phyloP scores from a whole-genome alignment of 2,797 vertebrate genomes.

The Rhodeus uyekii region DNA sequence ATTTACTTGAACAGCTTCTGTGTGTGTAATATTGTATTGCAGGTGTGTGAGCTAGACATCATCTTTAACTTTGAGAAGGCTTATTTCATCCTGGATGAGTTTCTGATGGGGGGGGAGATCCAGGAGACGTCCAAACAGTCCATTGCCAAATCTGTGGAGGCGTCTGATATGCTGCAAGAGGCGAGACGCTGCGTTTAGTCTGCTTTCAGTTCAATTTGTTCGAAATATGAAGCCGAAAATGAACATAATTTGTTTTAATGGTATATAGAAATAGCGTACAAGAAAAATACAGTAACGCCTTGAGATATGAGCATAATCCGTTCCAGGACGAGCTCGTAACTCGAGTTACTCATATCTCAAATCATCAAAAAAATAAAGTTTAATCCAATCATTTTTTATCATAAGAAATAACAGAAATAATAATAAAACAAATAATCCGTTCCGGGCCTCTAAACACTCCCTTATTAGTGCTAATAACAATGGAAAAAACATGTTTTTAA shows the following conservation, averaged over 20 bases:
- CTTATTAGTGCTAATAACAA: too few relatives aligned
- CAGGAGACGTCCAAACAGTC: slow-evolving; percentile 96
- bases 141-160: slow-evolving; percentile 88
- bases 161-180: slow-evolving; percentile 97
- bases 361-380: too few relatives aligned
- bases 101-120: slow-evolving; percentile 94
- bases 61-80: slow-evolving; percentile 99
- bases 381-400: too few relatives aligned
- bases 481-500: too few relatives aligned
- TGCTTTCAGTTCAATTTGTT: background rate
- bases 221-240: background rate
- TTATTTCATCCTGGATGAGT: slow-evolving; percentile 98
- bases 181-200: slow-evolving; percentile 63
- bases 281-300: too few relatives aligned
- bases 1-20: background rate
- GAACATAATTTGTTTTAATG: background rate
- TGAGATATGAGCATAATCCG: too few relatives aligned
- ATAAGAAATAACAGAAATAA: too few relatives aligned
- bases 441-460: too few relatives aligned
- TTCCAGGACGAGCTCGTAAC: too few relatives aligned
- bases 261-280: too few relatives aligned
- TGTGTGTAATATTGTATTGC: background rate
- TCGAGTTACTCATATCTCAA: too few relatives aligned
- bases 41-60: slow-evolving; percentile 98
- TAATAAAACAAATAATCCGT: too few relatives aligned